Evolutionary conservation across 2,113 vertebrate genomes (phyloP).

Genomic region (Ameiurus melas): DNA sequence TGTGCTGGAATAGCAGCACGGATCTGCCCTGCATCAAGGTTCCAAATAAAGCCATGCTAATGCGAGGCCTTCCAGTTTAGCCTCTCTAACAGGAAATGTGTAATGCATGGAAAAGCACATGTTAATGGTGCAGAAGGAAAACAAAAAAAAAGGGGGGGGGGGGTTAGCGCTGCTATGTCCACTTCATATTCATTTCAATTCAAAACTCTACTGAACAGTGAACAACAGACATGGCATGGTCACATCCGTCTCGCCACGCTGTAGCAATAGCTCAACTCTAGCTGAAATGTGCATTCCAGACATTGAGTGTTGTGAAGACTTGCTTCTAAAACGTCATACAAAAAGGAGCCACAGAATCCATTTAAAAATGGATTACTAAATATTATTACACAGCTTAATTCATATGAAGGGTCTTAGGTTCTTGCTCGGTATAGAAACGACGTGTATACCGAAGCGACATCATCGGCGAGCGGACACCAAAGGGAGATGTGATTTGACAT

Average conservation of each 20-base stretch:
- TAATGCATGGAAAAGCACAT: neutral
- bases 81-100: neutral
- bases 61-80: slow-evolving; percentile 18
- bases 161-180: neutral
- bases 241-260: neutral
- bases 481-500: neutral
- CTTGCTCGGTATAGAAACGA: neutral
- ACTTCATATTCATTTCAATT: neutral
- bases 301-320: neutral
- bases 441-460: no score
- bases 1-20: slow-evolving; percentile 29
- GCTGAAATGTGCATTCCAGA: neutral
- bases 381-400: neutral
- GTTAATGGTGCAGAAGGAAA: neutral
- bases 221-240: neutral
- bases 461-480: neutral
- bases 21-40: slow-evolving; percentile 37
- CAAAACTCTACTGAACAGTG: neutral
- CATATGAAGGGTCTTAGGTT: neutral
- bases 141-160: no score
- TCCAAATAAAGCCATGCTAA: slow-evolving; percentile 28
- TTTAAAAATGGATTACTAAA: neutral
- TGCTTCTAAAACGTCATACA: neutral
- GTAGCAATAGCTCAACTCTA: neutral
- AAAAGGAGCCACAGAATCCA: neutral